Evolutionary conservation across 2,888 invertebrate species (phyloP).

Genomic region (Julus scanicus): DNA sequence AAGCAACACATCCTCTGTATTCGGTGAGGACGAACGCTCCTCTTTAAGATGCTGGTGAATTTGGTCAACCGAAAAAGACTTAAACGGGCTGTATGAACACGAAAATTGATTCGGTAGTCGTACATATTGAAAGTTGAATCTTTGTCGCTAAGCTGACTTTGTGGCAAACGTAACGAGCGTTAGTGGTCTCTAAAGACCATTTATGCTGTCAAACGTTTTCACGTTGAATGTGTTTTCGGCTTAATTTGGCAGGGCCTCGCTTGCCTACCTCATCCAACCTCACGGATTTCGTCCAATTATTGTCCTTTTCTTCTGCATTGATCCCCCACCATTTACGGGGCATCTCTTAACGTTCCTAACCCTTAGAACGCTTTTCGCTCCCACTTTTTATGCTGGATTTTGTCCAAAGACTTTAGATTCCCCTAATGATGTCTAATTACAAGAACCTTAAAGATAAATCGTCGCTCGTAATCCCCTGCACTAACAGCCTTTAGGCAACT

Average conservation of each 20-base stretch:
- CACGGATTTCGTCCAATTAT: constrained; percentile 23
- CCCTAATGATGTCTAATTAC: constrained; percentile 53
- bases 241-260: constrained; percentile 46
- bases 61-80: constrained; percentile 48
- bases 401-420: constrained; percentile 19
- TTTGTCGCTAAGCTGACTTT: constrained; percentile 49
- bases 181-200: constrained; percentile 53
- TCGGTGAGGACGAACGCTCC: not conserved
- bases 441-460: constrained; percentile 48
- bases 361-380: constrained; percentile 7
- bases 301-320: constrained; percentile 33
- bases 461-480: constrained; percentile 42
- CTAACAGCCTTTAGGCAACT: constrained; percentile 50
- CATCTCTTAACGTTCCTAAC: constrained; percentile 51
- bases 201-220: constrained; percentile 45
- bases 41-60: constrained; percentile 40
- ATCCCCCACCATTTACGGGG: constrained; percentile 45
- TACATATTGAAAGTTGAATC: constrained; percentile 50
- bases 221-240: constrained; percentile 29
- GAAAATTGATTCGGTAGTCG: constrained; percentile 44
- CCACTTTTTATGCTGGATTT: constrained; percentile 16
- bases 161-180: constrained; percentile 51
- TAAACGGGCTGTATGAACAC: constrained; percentile 37
- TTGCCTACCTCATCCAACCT: constrained; percentile 41
- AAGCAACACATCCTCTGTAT: no score